These are phyloP conservation scores for Lanius ludovicianus DNA, from an alignment of 2,113 vertebrate species.

Conservation along the genomic window DNA sequence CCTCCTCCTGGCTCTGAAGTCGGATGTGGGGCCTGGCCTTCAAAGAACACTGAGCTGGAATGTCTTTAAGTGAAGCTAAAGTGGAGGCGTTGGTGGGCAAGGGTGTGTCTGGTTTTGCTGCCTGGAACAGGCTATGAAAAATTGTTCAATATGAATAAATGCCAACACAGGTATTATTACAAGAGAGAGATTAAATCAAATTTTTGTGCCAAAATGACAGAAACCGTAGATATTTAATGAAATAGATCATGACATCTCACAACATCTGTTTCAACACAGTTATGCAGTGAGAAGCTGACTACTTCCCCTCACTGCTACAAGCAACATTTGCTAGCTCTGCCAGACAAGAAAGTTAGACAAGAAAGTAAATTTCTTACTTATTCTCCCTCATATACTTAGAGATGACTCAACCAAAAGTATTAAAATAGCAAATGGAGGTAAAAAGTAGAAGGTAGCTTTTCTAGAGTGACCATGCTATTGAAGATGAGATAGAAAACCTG, in stretches of 20 bases:
- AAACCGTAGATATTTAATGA: neutral
- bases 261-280: neutral
- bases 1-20: neutral
- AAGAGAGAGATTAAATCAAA: neutral
- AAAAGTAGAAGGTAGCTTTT: neutral
- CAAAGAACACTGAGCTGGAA: neutral
- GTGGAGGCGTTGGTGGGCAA: fast-evolving
- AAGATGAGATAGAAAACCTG: neutral
- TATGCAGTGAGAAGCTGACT: neutral
- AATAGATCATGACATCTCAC: neutral
- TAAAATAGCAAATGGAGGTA: neutral
- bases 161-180: neutral
- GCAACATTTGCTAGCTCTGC: neutral
- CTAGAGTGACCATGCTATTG: neutral
- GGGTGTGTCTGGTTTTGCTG: neutral
- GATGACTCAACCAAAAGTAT: neutral
- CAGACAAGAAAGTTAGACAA: neutral
- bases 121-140: neutral
- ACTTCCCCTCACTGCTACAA: neutral
- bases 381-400: neutral
- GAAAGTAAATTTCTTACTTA: neutral
- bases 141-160: neutral
- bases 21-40: neutral
- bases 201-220: neutral
- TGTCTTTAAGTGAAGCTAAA: neutral